A percentile compares a stretch with the other conserved stretches of the same genome.
phyloP scores from a whole-genome alignment of 2,888 invertebrate genomes.

The Anticlea derivata region DNA sequence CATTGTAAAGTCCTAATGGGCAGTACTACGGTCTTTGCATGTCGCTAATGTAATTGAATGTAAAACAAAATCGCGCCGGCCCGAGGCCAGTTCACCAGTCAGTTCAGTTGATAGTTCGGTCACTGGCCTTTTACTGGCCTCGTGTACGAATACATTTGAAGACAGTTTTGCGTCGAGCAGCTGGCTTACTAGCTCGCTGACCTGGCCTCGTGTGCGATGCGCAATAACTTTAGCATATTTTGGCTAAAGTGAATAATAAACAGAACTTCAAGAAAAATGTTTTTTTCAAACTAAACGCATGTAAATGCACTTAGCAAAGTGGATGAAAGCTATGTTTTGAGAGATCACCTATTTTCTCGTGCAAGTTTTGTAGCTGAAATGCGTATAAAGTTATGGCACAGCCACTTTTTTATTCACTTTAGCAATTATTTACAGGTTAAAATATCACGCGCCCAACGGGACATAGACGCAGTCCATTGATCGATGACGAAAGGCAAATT shows the following conservation, averaged over 20 bases:
- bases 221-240: slow-evolving; percentile 16
- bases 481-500: slow-evolving; percentile 19
- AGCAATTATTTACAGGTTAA: slow-evolving; percentile 85
- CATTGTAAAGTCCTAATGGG: slow-evolving; percentile 1
- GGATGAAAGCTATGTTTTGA: slow-evolving; percentile 4
- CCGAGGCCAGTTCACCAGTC: too few species aligned
- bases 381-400: slow-evolving; percentile 7
- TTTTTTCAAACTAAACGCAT: slow-evolving; percentile 15
- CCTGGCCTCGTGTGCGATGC: too few species aligned
- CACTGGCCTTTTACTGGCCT: too few species aligned
- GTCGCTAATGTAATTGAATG: slow-evolving; percentile 16
- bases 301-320: slow-evolving; percentile 14
- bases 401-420: slow-evolving; percentile 28
- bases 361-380: neutral
- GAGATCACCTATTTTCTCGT: neutral
- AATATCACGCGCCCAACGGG: slow-evolving; percentile 97
- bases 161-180: too few species aligned
- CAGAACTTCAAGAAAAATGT: slow-evolving; percentile 1
- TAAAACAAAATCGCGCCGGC: too few species aligned
- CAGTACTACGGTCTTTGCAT: slow-evolving; percentile 10
- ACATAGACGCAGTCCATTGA: slow-evolving; percentile 91
- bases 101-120: too few species aligned
- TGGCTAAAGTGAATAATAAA: slow-evolving; percentile 29
- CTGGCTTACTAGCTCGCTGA: too few species aligned
- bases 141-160: too few species aligned